These are phyloP conservation scores for Turnix velox DNA, from an alignment of 2,113 vertebrate genomes.

Conservation along the genomic window DNA sequence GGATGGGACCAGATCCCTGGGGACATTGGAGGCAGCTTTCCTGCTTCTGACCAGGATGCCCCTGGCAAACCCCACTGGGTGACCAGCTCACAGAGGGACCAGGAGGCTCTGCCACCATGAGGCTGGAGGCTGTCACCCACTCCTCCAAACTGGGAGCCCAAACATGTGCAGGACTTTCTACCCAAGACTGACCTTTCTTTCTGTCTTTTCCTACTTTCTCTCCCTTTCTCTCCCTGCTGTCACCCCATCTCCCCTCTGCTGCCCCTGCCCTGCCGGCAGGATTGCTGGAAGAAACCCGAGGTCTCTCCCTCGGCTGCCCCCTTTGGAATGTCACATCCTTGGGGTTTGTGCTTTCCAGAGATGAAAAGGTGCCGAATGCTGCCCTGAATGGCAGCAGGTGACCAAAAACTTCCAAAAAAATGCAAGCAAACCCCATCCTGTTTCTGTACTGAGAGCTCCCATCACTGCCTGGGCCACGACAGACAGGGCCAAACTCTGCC, in stretches of 20 bases:
- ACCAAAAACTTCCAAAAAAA: constrained; percentile 21
- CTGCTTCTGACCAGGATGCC: neutral
- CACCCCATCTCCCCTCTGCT: neutral
- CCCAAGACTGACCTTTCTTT: neutral
- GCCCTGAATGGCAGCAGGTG: constrained; percentile 21
- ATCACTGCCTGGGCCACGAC: neutral
- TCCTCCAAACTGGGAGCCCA: neutral
- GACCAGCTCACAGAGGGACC: neutral
- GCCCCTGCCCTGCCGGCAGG: neutral
- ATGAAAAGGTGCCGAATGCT: constrained; percentile 26
- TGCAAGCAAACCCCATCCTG: neutral
- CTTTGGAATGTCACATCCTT: neutral
- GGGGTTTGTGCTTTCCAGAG: constrained; percentile 33
- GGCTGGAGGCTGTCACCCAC: neutral
- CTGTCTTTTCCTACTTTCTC: constrained; percentile 36
- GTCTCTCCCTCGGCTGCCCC: neutral
- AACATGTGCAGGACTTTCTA: neutral
- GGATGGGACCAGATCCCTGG: neutral
- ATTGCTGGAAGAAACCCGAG: neutral
- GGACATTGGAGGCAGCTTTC: neutral
- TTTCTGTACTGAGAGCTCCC: neutral
- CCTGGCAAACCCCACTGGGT: neutral
- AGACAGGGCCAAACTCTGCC: neutral
- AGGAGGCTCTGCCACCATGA: accelerated
- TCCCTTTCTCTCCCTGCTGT: neutral